These are phyloP conservation scores for Cistogaster globosa DNA, from an alignment of 2,888 invertebrate species.

Conservation along the genomic window DNA sequence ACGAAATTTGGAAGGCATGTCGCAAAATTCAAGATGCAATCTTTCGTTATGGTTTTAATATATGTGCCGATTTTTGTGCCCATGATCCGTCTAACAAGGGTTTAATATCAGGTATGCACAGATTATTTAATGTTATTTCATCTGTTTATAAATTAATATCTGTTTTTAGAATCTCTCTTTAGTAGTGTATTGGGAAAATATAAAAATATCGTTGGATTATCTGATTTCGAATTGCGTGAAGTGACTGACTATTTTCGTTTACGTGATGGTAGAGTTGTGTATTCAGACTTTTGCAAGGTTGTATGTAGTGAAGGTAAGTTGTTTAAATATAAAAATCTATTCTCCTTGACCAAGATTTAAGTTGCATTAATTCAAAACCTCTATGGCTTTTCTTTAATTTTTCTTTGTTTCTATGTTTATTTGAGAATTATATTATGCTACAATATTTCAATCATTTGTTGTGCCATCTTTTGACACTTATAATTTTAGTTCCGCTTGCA, in stretches of 20 bases:
- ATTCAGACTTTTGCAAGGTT: conserved; percentile 89
- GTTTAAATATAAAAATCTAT: conserved; percentile 74
- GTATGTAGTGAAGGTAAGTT: conserved; percentile 83
- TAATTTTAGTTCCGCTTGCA: no score
- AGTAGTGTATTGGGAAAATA: conserved; percentile 88
- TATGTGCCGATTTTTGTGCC: conserved; percentile 88
- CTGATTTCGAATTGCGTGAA: conserved; percentile 89
- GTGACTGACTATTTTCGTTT: conserved; percentile 90
- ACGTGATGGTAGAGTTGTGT: conserved; percentile 90
- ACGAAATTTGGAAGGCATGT: conserved; percentile 90
- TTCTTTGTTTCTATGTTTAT: no score
- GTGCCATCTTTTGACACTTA: no score
- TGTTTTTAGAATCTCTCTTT: conserved; percentile 87
- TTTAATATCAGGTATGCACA: conserved; percentile 86
- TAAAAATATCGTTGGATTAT: conserved; percentile 87
- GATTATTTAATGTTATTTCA: background rate
- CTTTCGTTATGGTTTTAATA: conserved; percentile 88
- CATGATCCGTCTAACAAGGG: conserved; percentile 88
- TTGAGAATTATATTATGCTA: no score
- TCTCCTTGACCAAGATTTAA: no score
- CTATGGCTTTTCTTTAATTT: no score
- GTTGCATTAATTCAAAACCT: no score
- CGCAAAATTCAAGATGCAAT: conserved; percentile 91
- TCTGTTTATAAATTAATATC: conserved; percentile 32
- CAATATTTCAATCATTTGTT: no score